Base-by-base conservation (phyloP, 2,888 invertebrate species). In the Thymelicus lineola region DNA sequence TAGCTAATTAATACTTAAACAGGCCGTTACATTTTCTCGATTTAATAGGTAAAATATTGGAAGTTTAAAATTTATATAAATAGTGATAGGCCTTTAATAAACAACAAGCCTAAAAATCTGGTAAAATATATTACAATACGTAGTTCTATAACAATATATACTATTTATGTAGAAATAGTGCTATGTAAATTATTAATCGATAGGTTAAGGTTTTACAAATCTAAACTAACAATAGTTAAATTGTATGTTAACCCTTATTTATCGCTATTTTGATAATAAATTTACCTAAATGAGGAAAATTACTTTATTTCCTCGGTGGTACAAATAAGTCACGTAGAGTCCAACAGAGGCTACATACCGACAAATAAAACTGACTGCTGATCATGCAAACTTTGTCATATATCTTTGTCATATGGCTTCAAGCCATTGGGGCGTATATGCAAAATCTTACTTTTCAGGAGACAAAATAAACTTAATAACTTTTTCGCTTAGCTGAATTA, bases 291-390 rank as follows among this genome's bases (percentile, higher is more conserved):
- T 17, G 14, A 46, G 46, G 50, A 50, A 6, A 14, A 17, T 50
- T 1, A 14, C 15, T 14, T 50, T 42, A 59, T 60, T 60, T 60
- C 60, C 60, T 60, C 45, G 60, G 45, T 15, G 28, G 61, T 61
- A 61, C 46, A n/a, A n/a, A 2, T 42, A 17, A 60, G 42, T 45
- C 58, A 59, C 38, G 38, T 59, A 59, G 36, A 42, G 58, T 59
- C 36, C 38, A 59, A 38, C 15, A 28, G 58, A 38, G 58, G 36
- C 58, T 58, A 38, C 58, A 58, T 36, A 36, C 7, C 36, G 57
- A 20, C 14, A 55, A 10, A 12, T 42, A 42, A 42, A 42, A 42
- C 42, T 42, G 42, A 42, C 12, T 42, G 42, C 42, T 9, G 1
- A 42, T 42, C 12, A 20, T 20, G 20, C 20, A 20, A 20, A 20